Conservation (phyloP, 2,888 invertebrate genomes). For the Dryobota labecula region DNA sequence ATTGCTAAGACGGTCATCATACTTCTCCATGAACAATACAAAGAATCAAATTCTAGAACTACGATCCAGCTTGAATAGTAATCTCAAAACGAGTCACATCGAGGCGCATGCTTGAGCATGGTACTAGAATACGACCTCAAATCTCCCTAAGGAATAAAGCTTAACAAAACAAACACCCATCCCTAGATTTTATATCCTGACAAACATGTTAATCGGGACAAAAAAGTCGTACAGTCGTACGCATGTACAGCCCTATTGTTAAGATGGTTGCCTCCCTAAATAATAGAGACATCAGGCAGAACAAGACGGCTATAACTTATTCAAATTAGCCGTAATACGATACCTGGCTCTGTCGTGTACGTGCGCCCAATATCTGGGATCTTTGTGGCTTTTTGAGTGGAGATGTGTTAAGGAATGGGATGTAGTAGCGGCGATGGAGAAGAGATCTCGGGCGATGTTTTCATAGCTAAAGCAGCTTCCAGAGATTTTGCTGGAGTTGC, state of each 20-base stretch:
- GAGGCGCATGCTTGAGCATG: background rate
- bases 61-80: background rate
- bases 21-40: no score
- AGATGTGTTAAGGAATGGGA: conserved; percentile 4
- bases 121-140: background rate
- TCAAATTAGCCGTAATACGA: conserved; percentile 86
- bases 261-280: conserved; percentile 70
- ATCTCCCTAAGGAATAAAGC: conserved; percentile 10
- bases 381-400: conserved; percentile 64
- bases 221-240: conserved; percentile 47
- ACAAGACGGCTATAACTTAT: conserved; percentile 81
- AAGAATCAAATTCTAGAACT: background rate
- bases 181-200: conserved; percentile 34
- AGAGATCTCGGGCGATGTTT: background rate
- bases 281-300: conserved; percentile 85
- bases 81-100: background rate
- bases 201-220: conserved; percentile 48
- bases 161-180: conserved; percentile 34
- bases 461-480: background rate
- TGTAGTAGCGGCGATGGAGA: conserved; percentile 6
- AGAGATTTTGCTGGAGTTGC: background rate
- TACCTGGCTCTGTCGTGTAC: conserved; percentile 77
- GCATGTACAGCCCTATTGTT: conserved; percentile 53
- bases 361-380: conserved; percentile 73
- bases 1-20: no score